Base-by-base conservation (phyloP, 2,888 invertebrate species). In the Eupithecia insigniata region DNA sequence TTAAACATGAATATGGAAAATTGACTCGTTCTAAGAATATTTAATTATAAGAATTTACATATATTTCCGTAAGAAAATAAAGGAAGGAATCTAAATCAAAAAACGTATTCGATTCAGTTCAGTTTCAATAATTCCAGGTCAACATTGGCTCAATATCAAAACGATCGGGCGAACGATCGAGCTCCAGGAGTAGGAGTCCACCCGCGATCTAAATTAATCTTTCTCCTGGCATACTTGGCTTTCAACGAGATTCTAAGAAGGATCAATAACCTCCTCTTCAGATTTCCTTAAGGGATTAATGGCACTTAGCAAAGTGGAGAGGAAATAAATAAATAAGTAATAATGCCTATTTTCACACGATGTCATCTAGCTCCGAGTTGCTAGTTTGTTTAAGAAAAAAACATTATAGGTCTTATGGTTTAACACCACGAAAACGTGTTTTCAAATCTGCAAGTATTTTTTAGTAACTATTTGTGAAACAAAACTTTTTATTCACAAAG, bases 171-270 rank as follows among this genome's bases (percentile, higher is more conserved):
- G n/a, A 10, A 51, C 61, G 32, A 10, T 32, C 18, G 18, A 18
- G 22, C 7, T 1, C 12, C 61, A 10, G 12, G n/a, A 62, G 61
- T n/a, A 30, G n/a, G n/a, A n/a, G 30, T 34, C 32, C 61, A 14
- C 30, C 60, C 32, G 32, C 61, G 61, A 32, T 32, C 61, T n/a
- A 62, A 62, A 62, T 62, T 62, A 62, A 62, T 62, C 61, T 62
- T 12, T 34, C 61, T 34, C 34, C n/a, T 62, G 61, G 34, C 32
- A 32, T 62, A 26, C 55, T 55, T 34, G 30, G 30, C 61, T n/a
- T 10, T 34, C 61, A 62, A 62, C 61, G 61, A 61, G 30, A n/a
- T 34, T 34, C 61, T 55, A 22, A 10, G n/a, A 22, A 34, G 55
- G 55, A 26, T 55, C 55, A 55, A 55, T 55, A 55, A 55, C 12